These are phyloP conservation scores for Arothron firmamentum DNA, from an alignment of 2,113 vertebrate genomes.

Conservation along the genomic window DNA sequence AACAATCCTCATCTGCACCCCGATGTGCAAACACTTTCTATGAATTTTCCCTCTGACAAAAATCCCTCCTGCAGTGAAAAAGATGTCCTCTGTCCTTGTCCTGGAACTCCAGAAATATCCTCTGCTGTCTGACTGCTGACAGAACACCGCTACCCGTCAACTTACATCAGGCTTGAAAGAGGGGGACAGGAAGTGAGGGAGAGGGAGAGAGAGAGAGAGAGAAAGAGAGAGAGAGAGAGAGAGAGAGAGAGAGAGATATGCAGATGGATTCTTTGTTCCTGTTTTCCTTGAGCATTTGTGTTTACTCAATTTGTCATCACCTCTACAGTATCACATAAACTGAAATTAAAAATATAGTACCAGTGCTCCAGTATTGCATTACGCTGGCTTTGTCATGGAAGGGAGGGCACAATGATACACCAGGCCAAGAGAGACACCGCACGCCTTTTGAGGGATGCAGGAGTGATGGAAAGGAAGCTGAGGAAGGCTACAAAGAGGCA, in stretches of 20 bases:
- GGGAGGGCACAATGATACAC: no score
- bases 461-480: no score
- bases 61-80: conserved; percentile 25
- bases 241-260: conserved; percentile 11
- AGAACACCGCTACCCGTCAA: conserved; percentile 52
- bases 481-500: no score
- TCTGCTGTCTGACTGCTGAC: conserved; percentile 46
- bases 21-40: conserved; percentile 2
- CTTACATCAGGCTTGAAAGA: conserved; percentile 52
- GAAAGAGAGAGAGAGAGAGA: conserved; percentile 11
- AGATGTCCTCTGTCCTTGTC: conserved; percentile 42
- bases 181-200: conserved; percentile 10
- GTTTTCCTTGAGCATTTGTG: conserved; percentile 30
- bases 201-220: conserved; percentile 25
- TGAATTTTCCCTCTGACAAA: conserved; percentile 12
- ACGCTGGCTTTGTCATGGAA: no score
- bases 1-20: neutral
- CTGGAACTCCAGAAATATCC: conserved; percentile 59
- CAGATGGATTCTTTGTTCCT: conserved; percentile 34
- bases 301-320: conserved; percentile 44
- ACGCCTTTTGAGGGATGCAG: no score
- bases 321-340: conserved; percentile 5
- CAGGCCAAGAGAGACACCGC: no score
- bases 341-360: neutral
- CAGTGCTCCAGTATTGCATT: neutral